phyloP scores from a whole-genome alignment of 2,113 vertebrate genomes.

The Phyllopteryx taeniolatus region DNA sequence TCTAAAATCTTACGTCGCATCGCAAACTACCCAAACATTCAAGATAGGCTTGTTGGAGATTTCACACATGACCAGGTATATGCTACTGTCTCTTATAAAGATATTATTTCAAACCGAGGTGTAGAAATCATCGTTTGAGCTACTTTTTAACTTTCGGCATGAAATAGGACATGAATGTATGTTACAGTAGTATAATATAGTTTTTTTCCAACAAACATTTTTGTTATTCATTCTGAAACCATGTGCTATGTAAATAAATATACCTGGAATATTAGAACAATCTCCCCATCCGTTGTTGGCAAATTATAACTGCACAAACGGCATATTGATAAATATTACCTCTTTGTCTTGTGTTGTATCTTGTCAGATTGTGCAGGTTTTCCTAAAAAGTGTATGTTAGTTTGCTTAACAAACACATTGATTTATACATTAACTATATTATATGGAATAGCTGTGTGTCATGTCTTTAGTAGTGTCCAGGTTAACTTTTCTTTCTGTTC shows the following conservation, averaged over 20 bases:
- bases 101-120: neutral
- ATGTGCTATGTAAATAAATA: neutral
- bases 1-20: constrained; percentile 93
- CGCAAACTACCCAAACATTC: constrained; percentile 91
- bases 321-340: neutral
- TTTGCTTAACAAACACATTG: neutral
- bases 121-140: neutral
- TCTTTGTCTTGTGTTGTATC: neutral
- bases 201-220: neutral
- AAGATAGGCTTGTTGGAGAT: constrained; percentile 90
- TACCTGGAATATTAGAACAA: neutral
- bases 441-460: neutral
- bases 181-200: neutral
- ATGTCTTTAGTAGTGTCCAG: neutral
- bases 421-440: neutral
- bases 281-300: neutral
- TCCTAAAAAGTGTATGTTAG: neutral
- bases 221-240: neutral
- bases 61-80: constrained; percentile 92
- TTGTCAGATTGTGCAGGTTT: neutral
- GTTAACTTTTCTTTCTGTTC: neutral
- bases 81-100: neutral
- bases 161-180: neutral
- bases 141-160: neutral
- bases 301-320: neutral